phyloP scores from a whole-genome alignment of 2,888 invertebrate genomes.

The Pocota personata region DNA sequence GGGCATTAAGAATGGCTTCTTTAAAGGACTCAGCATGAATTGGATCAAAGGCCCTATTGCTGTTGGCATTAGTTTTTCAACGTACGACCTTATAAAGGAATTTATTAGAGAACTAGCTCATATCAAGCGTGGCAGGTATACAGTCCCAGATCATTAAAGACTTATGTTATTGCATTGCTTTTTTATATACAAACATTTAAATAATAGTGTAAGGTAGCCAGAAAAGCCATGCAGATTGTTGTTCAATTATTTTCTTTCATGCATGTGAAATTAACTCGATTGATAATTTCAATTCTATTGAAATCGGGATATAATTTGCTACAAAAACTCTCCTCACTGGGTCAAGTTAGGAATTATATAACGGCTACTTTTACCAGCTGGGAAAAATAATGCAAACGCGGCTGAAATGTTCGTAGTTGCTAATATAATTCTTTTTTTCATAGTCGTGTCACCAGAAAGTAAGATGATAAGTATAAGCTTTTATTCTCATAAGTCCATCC shows the following conservation, averaged over 20 bases:
- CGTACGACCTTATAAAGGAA: constrained; percentile 92
- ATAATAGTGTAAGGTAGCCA: constrained; percentile 16
- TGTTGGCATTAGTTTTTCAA: constrained; percentile 97
- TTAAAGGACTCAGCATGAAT: constrained; percentile 99
- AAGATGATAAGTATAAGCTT: too few relatives aligned
- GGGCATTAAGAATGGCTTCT: constrained; percentile 94
- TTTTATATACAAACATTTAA: constrained; percentile 2
- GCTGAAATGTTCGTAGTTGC: too few relatives aligned
- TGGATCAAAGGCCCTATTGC: constrained; percentile 97
- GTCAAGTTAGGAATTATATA: not conserved
- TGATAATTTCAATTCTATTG: not conserved
- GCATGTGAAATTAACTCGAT: not conserved
- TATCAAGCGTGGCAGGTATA: constrained; percentile 79
- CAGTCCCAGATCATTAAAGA: constrained; percentile 10
- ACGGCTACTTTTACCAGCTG: not conserved
- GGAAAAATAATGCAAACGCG: too few relatives aligned
- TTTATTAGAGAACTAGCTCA: constrained; percentile 84
- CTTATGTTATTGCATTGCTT: constrained; percentile 18
- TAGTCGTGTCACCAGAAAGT: too few relatives aligned
- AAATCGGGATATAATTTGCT: not conserved
- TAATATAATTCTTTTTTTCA: too few relatives aligned
- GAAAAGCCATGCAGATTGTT: not conserved
- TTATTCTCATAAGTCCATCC: too few relatives aligned
- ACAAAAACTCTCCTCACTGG: not conserved
- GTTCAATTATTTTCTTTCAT: constrained; percentile 13